Base-by-base conservation (phyloP, 1,140 invertebrate genomes). In the Drosophila ananassae region DNA sequence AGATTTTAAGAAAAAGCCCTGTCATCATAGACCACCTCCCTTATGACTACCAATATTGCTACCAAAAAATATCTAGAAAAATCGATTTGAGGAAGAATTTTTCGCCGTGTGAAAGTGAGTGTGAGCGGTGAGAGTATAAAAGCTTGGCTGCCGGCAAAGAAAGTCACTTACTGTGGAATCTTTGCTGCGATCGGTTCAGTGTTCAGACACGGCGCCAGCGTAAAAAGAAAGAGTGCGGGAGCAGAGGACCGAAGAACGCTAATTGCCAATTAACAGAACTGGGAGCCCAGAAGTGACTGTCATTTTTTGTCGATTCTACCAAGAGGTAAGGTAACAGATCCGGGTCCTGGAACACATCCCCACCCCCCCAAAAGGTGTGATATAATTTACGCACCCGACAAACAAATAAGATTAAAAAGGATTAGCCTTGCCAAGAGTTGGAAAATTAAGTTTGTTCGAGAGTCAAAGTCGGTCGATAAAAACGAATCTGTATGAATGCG, bases 91-190 rank as follows among this genome's bases (percentile, higher is more conserved):
- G 2, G 2, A 1, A 3, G 44, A 8, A 10, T 47, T 47, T 47
- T 24, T 12, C 2, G 8, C 44, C 10, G 44, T 47, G 44, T 22
- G 44, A 69, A 21, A 44, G 25, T 34, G n/a, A 67, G 24, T 34
- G 30, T 10, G 54, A 22, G 9, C 8, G 50, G 61, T 17, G 62
- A 87, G 63, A 46, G 53, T 87, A 87, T 87, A 87, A 76, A 87
- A 87, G 78, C 46, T 62, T 56, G 22, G 8, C 28, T 50, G 53
- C 30, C 44, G 41, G 61, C 53, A 30, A 50, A 51, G 57, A 85
- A 80, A 71, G 62, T 64, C 67, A 87, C 71, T 89, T 56, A 67
- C 71, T 44, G 75, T 89, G 66, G 55, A 87, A 55, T 82, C 67
- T 61, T 58, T 56, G 69, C 62, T 78, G 52, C 30, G 78, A 75